Evolutionary conservation across 2,113 vertebrate genomes (phyloP).

Genomic region (Setophaga coronata): DNA sequence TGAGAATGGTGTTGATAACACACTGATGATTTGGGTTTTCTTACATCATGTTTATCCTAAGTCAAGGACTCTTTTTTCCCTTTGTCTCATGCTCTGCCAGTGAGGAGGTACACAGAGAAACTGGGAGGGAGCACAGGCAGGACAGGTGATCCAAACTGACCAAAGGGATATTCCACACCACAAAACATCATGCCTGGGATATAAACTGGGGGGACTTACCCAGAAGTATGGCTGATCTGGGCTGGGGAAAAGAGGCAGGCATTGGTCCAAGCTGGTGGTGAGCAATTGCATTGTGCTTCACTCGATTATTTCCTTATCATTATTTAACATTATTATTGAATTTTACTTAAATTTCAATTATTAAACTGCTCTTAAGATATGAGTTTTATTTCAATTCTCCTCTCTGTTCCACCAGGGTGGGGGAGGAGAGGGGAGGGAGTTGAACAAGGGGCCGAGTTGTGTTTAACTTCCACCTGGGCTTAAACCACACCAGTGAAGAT

Average conservation of each 20-base stretch:
- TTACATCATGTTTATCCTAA: background rate
- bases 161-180: background rate
- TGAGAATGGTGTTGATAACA: background rate
- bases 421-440: background rate
- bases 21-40: background rate
- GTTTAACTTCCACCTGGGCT: background rate
- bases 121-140: background rate
- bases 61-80: background rate
- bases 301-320: background rate
- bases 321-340: background rate
- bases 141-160: background rate
- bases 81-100: background rate
- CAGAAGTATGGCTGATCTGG: background rate
- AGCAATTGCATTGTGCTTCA: background rate
- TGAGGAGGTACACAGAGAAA: rapidly evolving
- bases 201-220: background rate
- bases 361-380: background rate
- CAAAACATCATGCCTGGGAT: background rate
- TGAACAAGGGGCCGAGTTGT: rapidly evolving
- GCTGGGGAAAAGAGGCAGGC: background rate
- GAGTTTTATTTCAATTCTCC: background rate
- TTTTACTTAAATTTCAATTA: background rate
- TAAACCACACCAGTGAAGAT: background rate
- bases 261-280: background rate
- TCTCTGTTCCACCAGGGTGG: background rate